Base-by-base conservation (phyloP, 1,140 invertebrate genomes). In the Trachymyrmex cornetzi region DNA sequence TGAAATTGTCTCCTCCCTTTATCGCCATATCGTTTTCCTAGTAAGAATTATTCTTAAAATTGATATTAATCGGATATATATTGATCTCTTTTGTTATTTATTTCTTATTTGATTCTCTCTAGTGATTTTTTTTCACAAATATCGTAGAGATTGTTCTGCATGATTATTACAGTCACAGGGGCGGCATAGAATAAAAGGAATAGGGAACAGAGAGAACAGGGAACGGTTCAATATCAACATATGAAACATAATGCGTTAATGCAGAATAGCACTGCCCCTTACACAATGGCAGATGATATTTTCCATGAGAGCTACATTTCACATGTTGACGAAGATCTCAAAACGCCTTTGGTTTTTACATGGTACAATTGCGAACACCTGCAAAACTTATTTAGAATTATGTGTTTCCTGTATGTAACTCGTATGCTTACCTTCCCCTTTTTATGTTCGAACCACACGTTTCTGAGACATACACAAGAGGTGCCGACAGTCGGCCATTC, bases 401-500 rank as follows among this genome's bases (percentile, higher is more conserved):
- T 74, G 87, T 57, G 50, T 89, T 89, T 86, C 85, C 88, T 85
- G 67, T 50, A 53, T 59, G 16, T 63, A 27, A 44, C 19, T 57
- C 71, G 30, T 57, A n/a, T 61, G 67, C 90, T 88, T 81, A 71
- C 84, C 63, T 87, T 64, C 85, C 85, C 80, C 64, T 12, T 88
- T 74, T 61, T 87, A 59, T 44, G 63, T 63, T 57, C 74, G 19
- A 69, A 69, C 34, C 22, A 81, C 38, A 30, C 38, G 50, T 77
- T 77, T 69, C 48, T 67, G 77, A 80, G 74, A 81, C 87, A 89
- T 34, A 55, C 16, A 48, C 19, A 53, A 34, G 38, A 84, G 55
- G 80, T 84, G 80, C 80, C 69, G 69, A 84, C 80, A 84, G 80
- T 75, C 88, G 88, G 85, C 89, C 86, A 90, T 91, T 89, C 85